Evolutionary conservation across 1,140 invertebrate species (phyloP).

Genomic region (Brachionus calyciflorus): DNA sequence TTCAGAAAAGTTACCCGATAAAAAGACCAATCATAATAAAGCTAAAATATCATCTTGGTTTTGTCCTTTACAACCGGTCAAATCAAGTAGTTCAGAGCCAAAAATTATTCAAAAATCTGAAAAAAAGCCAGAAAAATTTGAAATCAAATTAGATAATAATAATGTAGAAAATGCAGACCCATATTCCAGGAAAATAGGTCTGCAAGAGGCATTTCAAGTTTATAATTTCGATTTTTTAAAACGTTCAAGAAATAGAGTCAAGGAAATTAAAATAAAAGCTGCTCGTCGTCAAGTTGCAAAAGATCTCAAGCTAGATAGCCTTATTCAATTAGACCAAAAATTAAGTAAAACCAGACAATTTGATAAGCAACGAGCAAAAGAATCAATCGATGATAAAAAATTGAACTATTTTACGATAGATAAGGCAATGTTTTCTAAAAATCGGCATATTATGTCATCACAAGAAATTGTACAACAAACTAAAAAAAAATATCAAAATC

Average conservation of each 20-base stretch:
- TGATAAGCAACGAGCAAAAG: background rate
- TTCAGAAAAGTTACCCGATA: background rate
- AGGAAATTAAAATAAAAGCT: slow-evolving; percentile 20
- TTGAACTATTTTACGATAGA: slow-evolving; percentile 19
- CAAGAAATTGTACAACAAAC: slow-evolving; percentile 27
- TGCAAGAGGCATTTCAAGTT: slow-evolving; percentile 31
- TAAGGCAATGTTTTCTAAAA: slow-evolving; percentile 25
- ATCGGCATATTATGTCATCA: slow-evolving; percentile 12
- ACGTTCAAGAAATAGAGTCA: slow-evolving; percentile 4
- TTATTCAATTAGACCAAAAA: background rate
- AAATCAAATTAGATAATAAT: background rate
- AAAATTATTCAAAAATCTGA: background rate
- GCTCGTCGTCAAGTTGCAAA: slow-evolving; percentile 10
- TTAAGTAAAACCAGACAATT: background rate
- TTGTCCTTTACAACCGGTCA: slow-evolving; percentile 9
- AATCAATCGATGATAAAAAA: background rate
- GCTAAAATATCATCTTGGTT: slow-evolving; percentile 19
- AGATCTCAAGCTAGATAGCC: slow-evolving; percentile 5
- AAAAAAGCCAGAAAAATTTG: slow-evolving; percentile 7
- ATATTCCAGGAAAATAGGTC: background rate
- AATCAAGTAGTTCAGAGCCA: background rate
- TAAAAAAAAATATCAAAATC: slow-evolving; percentile 26
- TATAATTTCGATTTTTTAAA: slow-evolving; percentile 31
- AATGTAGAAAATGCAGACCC: background rate
- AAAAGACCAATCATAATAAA: background rate